Evolutionary conservation across 2,113 vertebrate genomes (phyloP).

Genomic region (Oreochromis tanganicae): DNA sequence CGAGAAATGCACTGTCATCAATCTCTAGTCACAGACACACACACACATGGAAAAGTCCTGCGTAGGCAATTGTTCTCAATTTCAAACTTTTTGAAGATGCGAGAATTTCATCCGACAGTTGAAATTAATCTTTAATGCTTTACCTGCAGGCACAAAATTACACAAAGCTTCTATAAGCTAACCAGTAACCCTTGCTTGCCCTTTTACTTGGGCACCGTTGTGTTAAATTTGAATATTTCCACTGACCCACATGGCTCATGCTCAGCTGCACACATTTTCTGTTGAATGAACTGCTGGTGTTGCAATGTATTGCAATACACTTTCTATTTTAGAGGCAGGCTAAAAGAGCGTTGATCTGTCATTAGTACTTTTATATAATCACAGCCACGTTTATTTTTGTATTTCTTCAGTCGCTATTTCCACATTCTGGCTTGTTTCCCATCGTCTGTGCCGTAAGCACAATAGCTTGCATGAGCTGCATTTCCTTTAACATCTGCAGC

Average conservation of each 20-base stretch:
- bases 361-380: slow-evolving; percentile 6
- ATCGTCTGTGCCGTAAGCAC: neutral
- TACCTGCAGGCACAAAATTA: neutral
- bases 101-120: neutral
- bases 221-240: neutral
- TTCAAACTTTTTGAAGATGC: neutral
- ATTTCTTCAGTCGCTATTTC: neutral
- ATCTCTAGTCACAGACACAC: neutral
- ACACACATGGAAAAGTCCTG: neutral
- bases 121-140: slow-evolving; percentile 10
- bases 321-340: neutral
- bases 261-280: neutral
- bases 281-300: neutral
- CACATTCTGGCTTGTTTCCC: slow-evolving; percentile 13
- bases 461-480: slow-evolving; percentile 7
- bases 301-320: neutral
- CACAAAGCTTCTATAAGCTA: neutral
- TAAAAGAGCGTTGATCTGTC: neutral
- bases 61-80: neutral
- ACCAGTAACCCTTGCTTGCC: neutral
- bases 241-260: slow-evolving; percentile 8
- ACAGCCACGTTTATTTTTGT: neutral
- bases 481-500: slow-evolving; percentile 24
- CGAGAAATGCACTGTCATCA: neutral
- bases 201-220: neutral